These are phyloP conservation scores for Limnephilus lunatus DNA, from an alignment of 2,888 invertebrate species.

Conservation along the genomic window DNA sequence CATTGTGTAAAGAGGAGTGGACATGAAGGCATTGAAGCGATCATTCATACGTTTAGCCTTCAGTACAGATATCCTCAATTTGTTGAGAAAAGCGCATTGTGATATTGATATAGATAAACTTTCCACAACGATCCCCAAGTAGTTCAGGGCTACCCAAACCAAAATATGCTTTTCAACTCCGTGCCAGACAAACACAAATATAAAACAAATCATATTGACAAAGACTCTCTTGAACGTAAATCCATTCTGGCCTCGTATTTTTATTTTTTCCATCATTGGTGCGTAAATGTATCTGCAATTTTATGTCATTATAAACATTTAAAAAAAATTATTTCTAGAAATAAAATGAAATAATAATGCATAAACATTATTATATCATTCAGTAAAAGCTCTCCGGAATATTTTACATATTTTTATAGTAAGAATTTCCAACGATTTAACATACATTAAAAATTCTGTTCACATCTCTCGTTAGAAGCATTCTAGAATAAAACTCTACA, in stretches of 20 bases:
- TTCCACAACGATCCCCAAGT: constrained; percentile 86
- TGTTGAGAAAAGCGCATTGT: constrained; percentile 73
- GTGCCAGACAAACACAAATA: constrained; percentile 94
- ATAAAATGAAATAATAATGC: no score
- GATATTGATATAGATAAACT: constrained; percentile 78
- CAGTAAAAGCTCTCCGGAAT: no score
- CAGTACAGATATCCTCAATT: constrained; percentile 72
- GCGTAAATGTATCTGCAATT: constrained; percentile 89
- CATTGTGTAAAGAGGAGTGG: constrained; percentile 85
- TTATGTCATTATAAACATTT: constrained; percentile 10
- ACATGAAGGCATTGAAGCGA: constrained; percentile 82
- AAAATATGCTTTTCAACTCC: constrained; percentile 87
- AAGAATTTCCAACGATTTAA: no score
- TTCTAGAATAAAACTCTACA: no score
- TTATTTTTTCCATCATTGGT: constrained; percentile 76
- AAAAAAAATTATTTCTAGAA: no score
- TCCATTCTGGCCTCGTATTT: constrained; percentile 67
- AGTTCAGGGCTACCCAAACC: constrained; percentile 92
- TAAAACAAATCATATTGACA: constrained; percentile 86
- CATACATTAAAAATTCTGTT: no score
- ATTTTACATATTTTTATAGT: no score
- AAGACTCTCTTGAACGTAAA: constrained; percentile 78
- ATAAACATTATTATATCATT: no score
- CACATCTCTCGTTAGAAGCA: no score
- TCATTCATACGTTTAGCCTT: constrained; percentile 74